phyloP scores from a whole-genome alignment of 53 echinoderm and acorn worm species.

The Arbacia lixula region DNA sequence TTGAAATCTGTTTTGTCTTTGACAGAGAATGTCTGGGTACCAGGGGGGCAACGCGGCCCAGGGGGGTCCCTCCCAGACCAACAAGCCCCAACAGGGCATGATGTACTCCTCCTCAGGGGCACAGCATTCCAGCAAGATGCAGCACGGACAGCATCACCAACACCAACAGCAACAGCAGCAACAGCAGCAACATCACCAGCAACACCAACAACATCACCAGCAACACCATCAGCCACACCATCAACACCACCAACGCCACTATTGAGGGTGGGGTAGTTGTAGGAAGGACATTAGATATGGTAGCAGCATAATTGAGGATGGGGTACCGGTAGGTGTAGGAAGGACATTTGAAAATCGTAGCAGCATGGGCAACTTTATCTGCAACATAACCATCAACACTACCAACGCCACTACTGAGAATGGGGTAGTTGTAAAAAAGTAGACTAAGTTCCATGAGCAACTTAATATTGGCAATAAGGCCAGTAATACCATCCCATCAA shows the following conservation, averaged over 20 bases:
- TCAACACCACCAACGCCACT: constrained; percentile 56
- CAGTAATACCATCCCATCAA: too few relatives aligned
- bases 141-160: constrained; percentile 79
- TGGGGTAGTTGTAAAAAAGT: too few relatives aligned
- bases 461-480: too few relatives aligned
- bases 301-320: too few relatives aligned
- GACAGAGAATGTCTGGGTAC: constrained; percentile 88
- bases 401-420: too few relatives aligned
- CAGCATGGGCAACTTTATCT: too few relatives aligned
- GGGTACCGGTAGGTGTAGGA: too few relatives aligned
- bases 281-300: too few relatives aligned
- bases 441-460: too few relatives aligned
- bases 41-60: constrained; percentile 78
- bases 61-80: constrained; percentile 61
- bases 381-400: too few relatives aligned
- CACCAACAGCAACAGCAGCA: constrained; percentile 53
- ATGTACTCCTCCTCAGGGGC: constrained; percentile 76
- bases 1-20: background rate
- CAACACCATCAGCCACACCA: constrained; percentile 67
- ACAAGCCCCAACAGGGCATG: constrained; percentile 65
- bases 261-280: too few relatives aligned
- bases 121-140: constrained; percentile 63
- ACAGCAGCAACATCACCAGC: constrained; percentile 36
- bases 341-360: too few relatives aligned
- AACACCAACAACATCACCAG: constrained; percentile 47